phyloP scores from a whole-genome alignment of 2,888 invertebrate genomes.

The Agrochola litura region DNA sequence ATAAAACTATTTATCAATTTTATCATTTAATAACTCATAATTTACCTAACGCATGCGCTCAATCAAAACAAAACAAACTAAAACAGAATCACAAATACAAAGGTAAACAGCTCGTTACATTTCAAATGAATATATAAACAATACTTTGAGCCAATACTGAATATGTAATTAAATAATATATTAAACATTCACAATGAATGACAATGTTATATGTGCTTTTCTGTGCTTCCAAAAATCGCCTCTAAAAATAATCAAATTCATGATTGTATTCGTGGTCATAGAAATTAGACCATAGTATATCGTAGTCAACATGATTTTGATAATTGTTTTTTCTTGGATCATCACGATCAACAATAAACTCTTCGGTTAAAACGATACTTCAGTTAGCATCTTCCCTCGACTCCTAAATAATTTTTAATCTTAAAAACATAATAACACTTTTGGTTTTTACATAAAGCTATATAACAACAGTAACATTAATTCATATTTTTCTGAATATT shows the following conservation, averaged over 20 bases:
- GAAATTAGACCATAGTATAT: conserved; percentile 60
- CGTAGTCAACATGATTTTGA: conserved; percentile 50
- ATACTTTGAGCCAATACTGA: conserved; percentile 89
- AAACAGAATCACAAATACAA: conserved; percentile 51
- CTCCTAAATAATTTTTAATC: conserved; percentile 73
- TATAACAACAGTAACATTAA: conserved; percentile 89
- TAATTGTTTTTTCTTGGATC: conserved; percentile 27
- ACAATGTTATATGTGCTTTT: conserved; percentile 53
- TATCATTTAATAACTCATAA: conserved; percentile 63
- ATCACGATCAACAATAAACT: conserved; percentile 59
- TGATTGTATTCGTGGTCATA: conserved; percentile 50
- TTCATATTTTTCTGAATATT: conserved; percentile 82
- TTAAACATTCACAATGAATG: conserved; percentile 52
- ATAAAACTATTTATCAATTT: conserved; percentile 61
- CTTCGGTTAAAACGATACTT: conserved; percentile 63
- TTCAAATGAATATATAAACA: conserved; percentile 71
- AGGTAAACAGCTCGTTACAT: conserved; percentile 64
- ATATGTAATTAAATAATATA: conserved; percentile 67
- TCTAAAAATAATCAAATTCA: conserved; percentile 70
- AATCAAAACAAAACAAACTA: conserved; percentile 58
- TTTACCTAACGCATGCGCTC: conserved; percentile 59
- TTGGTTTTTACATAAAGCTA: conserved; percentile 89
- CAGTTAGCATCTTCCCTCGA: conserved; percentile 65
- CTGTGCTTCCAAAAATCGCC: conserved; percentile 61
- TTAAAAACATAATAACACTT: conserved; percentile 90